Percentiles rank a stretch among this genome's conserved stretches.
Evolutionary conservation across 2,113 vertebrate genomes (phyloP).

Genomic region (Vulpes ferrilata): DNA sequence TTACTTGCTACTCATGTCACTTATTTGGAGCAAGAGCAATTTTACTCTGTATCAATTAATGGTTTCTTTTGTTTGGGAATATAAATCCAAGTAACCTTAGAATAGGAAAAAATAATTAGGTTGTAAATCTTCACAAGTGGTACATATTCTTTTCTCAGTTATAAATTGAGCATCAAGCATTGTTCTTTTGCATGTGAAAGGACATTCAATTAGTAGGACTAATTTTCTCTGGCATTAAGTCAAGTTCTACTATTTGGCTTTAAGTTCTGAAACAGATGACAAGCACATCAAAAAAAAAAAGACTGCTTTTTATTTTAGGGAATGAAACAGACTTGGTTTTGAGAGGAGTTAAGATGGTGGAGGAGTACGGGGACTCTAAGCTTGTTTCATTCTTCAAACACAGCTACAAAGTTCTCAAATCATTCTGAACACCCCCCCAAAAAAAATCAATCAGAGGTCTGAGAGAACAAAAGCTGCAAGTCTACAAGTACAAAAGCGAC

Average conservation of each 20-base stretch:
- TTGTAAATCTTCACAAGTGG: conserved; percentile 17
- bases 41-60: conserved; percentile 48
- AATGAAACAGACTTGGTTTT: background rate
- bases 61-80: conserved; percentile 36
- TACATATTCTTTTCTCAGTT: conserved; percentile 55
- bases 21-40: conserved; percentile 20
- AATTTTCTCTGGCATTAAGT: conserved; percentile 71
- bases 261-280: conserved; percentile 67
- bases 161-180: conserved; percentile 57
- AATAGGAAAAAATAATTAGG: background rate
- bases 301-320: background rate
- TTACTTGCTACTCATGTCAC: background rate
- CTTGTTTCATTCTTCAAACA: background rate
- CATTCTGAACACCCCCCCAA: background rate
- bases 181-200: conserved; percentile 56
- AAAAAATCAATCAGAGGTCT: background rate
- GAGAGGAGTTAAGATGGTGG: background rate
- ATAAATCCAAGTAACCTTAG: background rate
- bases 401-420: background rate
- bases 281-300: conserved; percentile 40
- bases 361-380: background rate
- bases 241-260: conserved; percentile 68
- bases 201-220: conserved; percentile 71
- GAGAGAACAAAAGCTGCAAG: background rate
- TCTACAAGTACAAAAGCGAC: background rate